Conservation (phyloP, 2,797 vertebrate species). For the Thunnus albacares region DNA sequence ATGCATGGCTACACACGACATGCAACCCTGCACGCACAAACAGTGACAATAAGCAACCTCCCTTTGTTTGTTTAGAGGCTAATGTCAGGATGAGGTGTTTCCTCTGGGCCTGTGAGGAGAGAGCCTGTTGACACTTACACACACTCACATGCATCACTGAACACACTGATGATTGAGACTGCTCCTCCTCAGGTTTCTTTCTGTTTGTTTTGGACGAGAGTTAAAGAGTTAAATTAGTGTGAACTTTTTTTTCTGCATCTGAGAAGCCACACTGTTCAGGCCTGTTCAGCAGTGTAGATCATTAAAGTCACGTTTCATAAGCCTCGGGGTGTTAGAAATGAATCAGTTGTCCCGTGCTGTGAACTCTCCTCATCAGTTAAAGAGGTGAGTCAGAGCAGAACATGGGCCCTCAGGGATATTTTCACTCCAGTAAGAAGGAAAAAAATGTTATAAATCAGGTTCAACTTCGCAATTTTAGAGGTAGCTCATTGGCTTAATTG, state of each 20-base stretch:
- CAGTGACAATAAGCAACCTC: conserved; percentile 43
- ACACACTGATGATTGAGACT: conserved; percentile 63
- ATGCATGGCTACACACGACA: background rate
- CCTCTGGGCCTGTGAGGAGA: conserved; percentile 54
- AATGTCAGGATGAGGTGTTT: conserved; percentile 76
- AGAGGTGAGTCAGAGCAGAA: conserved; percentile 22
- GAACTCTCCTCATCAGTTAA: conserved; percentile 32
- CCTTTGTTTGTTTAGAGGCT: conserved; percentile 74
- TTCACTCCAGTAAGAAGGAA: conserved; percentile 1
- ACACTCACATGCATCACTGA: conserved; percentile 56
- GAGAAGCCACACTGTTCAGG: conserved; percentile 28
- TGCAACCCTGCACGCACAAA: conserved; percentile 28
- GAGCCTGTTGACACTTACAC: conserved; percentile 67
- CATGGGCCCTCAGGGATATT: conserved; percentile 30
- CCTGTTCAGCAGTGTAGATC: conserved; percentile 40
- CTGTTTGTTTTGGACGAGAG: conserved; percentile 59
- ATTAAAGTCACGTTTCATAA: conserved; percentile 34
- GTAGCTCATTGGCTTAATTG: background rate
- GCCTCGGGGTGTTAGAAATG: conserved; percentile 40
- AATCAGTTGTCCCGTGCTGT: conserved; percentile 26
- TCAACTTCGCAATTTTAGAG: background rate
- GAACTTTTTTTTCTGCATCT: conserved; percentile 16
- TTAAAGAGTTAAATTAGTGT: conserved; percentile 57
- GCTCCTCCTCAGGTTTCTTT: conserved; percentile 59
- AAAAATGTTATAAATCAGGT: conserved; percentile 39